Percentiles rank a stretch among this genome's conserved stretches.
Conservation (phyloP, 2,888 invertebrate species). For the Drosophila peninsularis region DNA sequence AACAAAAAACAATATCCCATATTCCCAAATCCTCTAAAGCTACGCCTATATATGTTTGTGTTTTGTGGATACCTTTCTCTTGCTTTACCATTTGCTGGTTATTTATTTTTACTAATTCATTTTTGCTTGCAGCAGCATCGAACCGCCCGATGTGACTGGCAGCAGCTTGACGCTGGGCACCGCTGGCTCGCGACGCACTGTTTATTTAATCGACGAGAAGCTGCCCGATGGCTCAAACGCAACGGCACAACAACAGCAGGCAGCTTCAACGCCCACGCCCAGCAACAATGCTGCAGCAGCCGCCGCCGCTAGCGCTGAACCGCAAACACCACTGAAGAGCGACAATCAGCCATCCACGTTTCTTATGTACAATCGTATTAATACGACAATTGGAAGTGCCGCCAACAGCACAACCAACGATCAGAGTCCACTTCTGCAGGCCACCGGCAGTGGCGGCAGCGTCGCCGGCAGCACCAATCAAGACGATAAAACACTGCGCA, state of each 20-base stretch:
- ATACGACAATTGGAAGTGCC: constrained; percentile 88
- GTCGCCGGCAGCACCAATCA: constrained; percentile 66
- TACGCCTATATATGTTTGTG: constrained; percentile 19
- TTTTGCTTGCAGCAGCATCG: constrained; percentile 74
- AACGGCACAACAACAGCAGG: constrained; percentile 70
- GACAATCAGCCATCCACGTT: constrained; percentile 86
- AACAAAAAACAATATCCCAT: neutral
- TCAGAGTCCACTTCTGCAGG: constrained; percentile 78
- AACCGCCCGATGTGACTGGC: constrained; percentile 85
- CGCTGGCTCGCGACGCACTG: constrained; percentile 92
- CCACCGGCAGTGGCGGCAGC: constrained; percentile 75
- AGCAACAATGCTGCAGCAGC: constrained; percentile 29
- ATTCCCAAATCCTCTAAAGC: constrained; percentile 8
- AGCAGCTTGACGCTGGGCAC: constrained; percentile 89
- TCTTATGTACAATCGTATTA: constrained; percentile 91
- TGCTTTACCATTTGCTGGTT: neutral
- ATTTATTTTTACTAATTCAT: constrained; percentile 9
- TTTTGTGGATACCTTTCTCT: constrained; percentile 5
- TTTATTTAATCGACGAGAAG: constrained; percentile 91
- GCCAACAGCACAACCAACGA: constrained; percentile 41
- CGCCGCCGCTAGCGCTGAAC: constrained; percentile 73
- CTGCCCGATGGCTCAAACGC: constrained; percentile 81
- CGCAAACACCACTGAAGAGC: constrained; percentile 83
- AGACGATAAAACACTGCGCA: constrained; percentile 86
- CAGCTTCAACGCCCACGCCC: constrained; percentile 38